Evolutionary conservation across 2,888 invertebrate species (phyloP).

Genomic region (Apamea monoglypha): DNA sequence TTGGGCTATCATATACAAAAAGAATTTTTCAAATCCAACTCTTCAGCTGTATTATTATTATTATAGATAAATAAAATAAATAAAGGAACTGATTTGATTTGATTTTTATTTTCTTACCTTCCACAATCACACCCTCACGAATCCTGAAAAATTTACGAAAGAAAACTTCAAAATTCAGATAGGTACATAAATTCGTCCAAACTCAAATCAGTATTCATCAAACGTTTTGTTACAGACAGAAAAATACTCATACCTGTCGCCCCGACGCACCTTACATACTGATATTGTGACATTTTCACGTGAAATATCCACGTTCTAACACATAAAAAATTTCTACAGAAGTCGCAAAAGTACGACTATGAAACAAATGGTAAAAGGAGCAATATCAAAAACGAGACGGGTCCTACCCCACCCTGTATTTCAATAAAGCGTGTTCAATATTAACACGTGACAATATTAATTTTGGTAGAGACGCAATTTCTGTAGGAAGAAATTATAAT

Average conservation of each 20-base stretch:
- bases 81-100: background rate
- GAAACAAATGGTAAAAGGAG: slow-evolving; percentile 20
- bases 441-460: slow-evolving; percentile 51
- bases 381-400: slow-evolving; percentile 9
- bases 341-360: background rate
- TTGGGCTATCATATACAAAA: too few relatives aligned
- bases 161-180: background rate
- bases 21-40: too few relatives aligned
- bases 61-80: background rate
- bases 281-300: background rate
- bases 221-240: background rate
- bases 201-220: background rate
- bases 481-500: slow-evolving; percentile 33
- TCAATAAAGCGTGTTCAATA: slow-evolving; percentile 39
- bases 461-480: slow-evolving; percentile 31
- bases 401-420: slow-evolving; percentile 1
- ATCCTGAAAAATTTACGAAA: background rate
- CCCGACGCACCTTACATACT: background rate
- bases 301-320: slow-evolving; percentile 6
- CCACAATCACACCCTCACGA: background rate
- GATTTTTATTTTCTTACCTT: background rate
- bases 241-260: background rate
- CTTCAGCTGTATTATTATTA: too few relatives aligned
- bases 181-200: background rate
- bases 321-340: slow-evolving; percentile 16